Evolutionary conservation across 2,113 vertebrate genomes (phyloP).

Genomic region (Ailuropoda melanoleuca): DNA sequence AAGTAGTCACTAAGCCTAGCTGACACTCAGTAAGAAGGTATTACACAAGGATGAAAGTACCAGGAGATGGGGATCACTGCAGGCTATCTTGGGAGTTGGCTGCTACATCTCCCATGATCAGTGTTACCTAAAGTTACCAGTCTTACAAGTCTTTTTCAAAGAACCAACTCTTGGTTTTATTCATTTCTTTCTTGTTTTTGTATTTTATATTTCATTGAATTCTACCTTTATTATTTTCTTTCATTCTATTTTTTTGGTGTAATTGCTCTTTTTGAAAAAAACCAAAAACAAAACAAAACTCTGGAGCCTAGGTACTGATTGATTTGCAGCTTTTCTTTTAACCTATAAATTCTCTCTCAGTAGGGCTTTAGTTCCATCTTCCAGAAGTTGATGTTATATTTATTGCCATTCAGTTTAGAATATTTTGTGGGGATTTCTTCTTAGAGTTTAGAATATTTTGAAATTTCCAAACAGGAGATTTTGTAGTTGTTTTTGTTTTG

Average conservation of each 20-base stretch:
- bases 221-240: not conserved
- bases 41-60: not conserved
- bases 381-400: not conserved
- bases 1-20: not conserved
- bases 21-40: not conserved
- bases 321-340: not conserved
- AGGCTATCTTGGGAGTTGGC: not conserved
- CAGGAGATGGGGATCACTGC: not conserved
- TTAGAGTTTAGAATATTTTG: constrained; percentile 16
- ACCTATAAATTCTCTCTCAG: not conserved
- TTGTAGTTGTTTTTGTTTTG: not conserved
- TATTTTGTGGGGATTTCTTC: not conserved
- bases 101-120: not conserved
- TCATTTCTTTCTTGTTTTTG: not conserved
- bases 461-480: not conserved
- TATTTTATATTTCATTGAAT: constrained; percentile 1
- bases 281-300: not conserved
- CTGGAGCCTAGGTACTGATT: not conserved
- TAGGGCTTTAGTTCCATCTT: not conserved
- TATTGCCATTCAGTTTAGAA: not conserved
- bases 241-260: not conserved
- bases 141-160: not conserved
- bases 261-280: not conserved
- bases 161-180: not conserved
- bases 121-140: not conserved